These are phyloP conservation scores for Colossoma macropomum DNA, from an alignment of 2,113 vertebrate genomes.

Conservation along the genomic window DNA sequence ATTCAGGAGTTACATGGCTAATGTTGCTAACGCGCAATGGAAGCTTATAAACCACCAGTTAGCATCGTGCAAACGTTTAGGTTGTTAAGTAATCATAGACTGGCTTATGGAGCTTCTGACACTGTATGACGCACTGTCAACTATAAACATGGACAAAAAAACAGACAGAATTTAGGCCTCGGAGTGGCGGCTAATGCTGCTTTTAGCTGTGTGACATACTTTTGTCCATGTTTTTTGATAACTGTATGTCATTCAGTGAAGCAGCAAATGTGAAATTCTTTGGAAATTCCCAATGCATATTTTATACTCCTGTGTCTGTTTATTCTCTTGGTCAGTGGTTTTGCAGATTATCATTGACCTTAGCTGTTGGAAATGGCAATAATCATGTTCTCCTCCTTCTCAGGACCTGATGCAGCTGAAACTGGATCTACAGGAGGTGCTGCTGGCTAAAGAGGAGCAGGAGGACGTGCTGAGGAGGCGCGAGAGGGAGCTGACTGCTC, in stretches of 20 bases:
- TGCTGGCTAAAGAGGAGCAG: conserved; percentile 88
- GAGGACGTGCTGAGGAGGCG: conserved; percentile 89
- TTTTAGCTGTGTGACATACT: not conserved
- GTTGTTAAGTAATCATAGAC: too few species aligned
- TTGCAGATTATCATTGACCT: too few species aligned
- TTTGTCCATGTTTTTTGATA: too few species aligned
- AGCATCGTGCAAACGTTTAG: too few species aligned
- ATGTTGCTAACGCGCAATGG: too few species aligned
- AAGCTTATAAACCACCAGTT: too few species aligned
- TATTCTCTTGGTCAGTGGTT: not conserved
- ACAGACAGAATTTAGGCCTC: not conserved
- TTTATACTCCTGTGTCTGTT: not conserved
- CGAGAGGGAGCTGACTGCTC: conserved; percentile 91
- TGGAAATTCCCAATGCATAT: not conserved
- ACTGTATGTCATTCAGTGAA: too few species aligned
- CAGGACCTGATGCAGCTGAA: conserved; percentile 91
- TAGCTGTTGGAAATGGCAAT: not conserved
- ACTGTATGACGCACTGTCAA: too few species aligned
- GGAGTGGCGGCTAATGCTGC: not conserved
- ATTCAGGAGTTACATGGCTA: too few species aligned
- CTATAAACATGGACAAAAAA: not conserved
- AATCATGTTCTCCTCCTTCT: not conserved
- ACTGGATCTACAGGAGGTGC: conserved; percentile 84
- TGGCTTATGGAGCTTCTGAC: too few species aligned
- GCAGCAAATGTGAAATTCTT: not conserved